A percentile compares a stretch with the other conserved stretches of the same genome.
Conservation (phyloP, 2,888 invertebrate species). For the Eumacrocentrus americanus region DNA sequence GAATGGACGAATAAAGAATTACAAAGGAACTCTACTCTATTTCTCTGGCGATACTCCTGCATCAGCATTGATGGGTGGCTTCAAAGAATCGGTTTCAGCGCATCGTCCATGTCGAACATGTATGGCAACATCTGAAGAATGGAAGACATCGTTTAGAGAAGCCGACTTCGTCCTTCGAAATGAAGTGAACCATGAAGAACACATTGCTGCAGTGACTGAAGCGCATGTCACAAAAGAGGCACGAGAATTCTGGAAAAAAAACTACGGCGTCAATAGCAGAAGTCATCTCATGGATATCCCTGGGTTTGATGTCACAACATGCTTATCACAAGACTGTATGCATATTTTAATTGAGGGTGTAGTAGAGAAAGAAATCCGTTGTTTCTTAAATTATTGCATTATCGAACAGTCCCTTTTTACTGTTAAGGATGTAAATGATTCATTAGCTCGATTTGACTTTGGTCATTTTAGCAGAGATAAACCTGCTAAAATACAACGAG, state of each 20-base stretch:
- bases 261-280: neutral
- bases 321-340: constrained; percentile 25
- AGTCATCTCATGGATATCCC: neutral
- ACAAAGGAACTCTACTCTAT: constrained; percentile 25
- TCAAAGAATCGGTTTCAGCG: neutral
- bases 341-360: constrained; percentile 33
- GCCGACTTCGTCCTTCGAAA: neutral
- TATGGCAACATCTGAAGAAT: neutral
- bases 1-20: too few relatives aligned
- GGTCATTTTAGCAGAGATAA: constrained; percentile 15
- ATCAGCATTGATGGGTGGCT: too few relatives aligned
- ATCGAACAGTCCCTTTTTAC: constrained; percentile 13
- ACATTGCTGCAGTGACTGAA: neutral
- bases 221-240: neutral
- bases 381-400: neutral
- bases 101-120: neutral
- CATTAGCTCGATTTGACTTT: constrained; percentile 1
- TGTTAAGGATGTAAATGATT: constrained; percentile 13
- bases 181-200: neutral
- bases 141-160: neutral
- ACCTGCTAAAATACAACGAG: constrained; percentile 5
- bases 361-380: neutral
- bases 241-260: neutral
- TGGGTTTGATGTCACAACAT: constrained; percentile 19
- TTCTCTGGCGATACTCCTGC: constrained; percentile 34